Conservation (phyloP, 2,797 vertebrate species). For the Cossypha dichroa region DNA sequence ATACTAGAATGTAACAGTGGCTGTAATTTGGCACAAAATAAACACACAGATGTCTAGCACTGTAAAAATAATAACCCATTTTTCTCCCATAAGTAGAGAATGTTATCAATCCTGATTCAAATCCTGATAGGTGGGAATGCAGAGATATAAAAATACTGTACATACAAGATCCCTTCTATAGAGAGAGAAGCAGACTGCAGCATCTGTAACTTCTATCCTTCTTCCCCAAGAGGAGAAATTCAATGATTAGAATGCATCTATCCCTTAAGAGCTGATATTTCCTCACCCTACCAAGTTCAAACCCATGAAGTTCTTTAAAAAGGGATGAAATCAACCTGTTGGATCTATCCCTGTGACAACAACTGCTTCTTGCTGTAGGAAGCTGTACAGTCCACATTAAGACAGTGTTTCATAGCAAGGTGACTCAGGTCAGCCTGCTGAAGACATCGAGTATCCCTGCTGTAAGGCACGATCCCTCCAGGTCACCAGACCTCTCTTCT, state of each 20-base stretch:
- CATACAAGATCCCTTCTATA: constrained; percentile 51
- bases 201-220: constrained; percentile 14
- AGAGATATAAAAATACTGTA: constrained; percentile 67
- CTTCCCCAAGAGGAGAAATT: background rate
- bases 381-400: constrained; percentile 30
- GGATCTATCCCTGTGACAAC: background rate
- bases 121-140: constrained; percentile 27
- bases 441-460: background rate
- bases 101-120: constrained; percentile 26
- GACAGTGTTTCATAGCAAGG: constrained; percentile 18
- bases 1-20: constrained; percentile 46
- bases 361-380: background rate
- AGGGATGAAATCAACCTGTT: background rate
- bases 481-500: background rate
- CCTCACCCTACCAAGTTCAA: background rate
- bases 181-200: constrained; percentile 41
- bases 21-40: constrained; percentile 65
- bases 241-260: background rate
- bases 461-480: constrained; percentile 41
- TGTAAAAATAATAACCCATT: constrained; percentile 40
- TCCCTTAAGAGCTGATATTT: background rate
- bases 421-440: constrained; percentile 14
- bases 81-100: background rate
- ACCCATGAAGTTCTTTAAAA: background rate
- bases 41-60: constrained; percentile 3